phyloP scores from a whole-genome alignment of 2,113 vertebrate genomes.

The Calidris pygmaea region DNA sequence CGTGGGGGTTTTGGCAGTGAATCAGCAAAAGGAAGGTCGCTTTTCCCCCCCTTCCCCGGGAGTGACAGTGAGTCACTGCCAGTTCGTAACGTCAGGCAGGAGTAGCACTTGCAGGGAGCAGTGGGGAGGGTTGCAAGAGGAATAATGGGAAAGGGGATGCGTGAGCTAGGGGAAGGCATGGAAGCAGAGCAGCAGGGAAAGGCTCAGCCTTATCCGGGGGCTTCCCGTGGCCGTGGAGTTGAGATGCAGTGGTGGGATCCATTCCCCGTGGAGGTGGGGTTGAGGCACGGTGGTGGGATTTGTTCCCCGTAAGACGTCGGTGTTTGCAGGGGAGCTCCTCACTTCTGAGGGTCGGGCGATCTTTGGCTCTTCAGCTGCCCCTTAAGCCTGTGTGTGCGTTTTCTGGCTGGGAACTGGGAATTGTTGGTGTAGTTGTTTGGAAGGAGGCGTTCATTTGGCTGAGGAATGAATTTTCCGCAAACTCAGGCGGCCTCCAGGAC shows the following conservation, averaged over 20 bases:
- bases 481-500: neutral
- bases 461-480: conserved; percentile 33
- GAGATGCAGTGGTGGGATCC: neutral
- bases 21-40: neutral
- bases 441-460: conserved; percentile 40
- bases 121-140: neutral
- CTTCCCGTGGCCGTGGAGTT: accelerated
- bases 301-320: accelerated
- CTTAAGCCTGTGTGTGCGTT: accelerated
- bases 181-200: neutral
- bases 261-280: accelerated
- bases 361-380: neutral
- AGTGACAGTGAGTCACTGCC: neutral
- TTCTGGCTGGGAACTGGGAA: neutral
- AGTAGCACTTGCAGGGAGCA: neutral
- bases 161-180: neutral
- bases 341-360: neutral
- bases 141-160: accelerated
- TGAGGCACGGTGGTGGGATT: neutral
- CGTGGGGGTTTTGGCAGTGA: neutral
- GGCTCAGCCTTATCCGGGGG: neutral
- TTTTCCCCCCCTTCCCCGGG: neutral
- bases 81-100: neutral
- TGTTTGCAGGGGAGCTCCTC: neutral
- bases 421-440: neutral